These are phyloP conservation scores for Peromyscus maniculatus DNA, from an alignment of 2,113 vertebrate genomes.

Conservation along the genomic window DNA sequence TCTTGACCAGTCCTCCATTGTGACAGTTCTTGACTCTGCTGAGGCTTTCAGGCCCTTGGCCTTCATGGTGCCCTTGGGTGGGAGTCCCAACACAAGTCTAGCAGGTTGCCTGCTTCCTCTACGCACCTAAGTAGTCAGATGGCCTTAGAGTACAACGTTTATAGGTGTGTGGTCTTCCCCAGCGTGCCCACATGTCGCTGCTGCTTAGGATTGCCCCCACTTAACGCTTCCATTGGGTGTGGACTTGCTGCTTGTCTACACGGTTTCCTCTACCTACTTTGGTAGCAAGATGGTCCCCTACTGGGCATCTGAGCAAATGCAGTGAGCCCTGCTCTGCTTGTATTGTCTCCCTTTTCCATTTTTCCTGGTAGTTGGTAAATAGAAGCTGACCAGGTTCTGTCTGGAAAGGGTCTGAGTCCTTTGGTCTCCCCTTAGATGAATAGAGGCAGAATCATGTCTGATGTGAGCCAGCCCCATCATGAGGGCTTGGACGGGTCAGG, in stretches of 20 bases:
- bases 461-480: not conserved
- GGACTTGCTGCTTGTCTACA: not conserved
- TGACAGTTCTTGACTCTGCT: not conserved
- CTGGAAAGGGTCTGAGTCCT: not conserved
- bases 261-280: not conserved
- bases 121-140: not conserved
- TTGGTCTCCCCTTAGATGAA: not conserved
- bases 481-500: not conserved
- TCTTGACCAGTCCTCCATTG: not conserved
- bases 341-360: not conserved
- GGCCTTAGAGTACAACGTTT: not conserved
- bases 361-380: slow-evolving; percentile 7
- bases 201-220: not conserved
- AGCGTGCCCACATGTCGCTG: not conserved
- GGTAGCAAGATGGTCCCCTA: not conserved
- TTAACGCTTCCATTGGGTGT: not conserved
- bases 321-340: not conserved
- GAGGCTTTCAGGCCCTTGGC: not conserved
- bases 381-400: not conserved
- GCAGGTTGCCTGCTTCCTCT: not conserved
- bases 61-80: not conserved
- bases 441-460: not conserved
- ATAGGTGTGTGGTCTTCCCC: not conserved
- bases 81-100: not conserved
- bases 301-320: not conserved